Evolutionary conservation across 2,888 invertebrate species (phyloP).

Genomic region (Drosophila kokeensis): DNA sequence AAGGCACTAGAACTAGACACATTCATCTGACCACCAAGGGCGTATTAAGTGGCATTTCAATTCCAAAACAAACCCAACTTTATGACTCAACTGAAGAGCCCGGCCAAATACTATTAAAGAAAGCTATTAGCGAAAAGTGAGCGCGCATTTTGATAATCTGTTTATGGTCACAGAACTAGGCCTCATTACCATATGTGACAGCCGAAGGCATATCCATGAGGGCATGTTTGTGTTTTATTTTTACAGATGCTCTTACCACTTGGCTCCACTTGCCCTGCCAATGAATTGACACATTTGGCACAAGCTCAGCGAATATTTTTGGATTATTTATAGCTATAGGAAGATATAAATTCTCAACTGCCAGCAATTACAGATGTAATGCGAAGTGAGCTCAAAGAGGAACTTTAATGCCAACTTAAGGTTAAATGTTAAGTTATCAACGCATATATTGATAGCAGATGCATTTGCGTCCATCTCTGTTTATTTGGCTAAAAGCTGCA

Average conservation of each 20-base stretch:
- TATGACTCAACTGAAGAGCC: conserved; percentile 56
- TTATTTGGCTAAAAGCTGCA: not conserved
- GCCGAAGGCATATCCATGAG: conserved; percentile 31
- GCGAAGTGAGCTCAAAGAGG: not conserved
- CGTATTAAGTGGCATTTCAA: conserved; percentile 49
- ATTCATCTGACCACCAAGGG: conserved; percentile 40
- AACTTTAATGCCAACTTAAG: not conserved
- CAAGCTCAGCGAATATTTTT: conserved; percentile 40
- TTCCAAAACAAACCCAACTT: conserved; percentile 35
- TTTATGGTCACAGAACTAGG: conserved; percentile 74
- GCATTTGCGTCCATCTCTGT: not conserved
- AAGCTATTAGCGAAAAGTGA: conserved; percentile 61
- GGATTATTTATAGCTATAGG: conserved; percentile 16
- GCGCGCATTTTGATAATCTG: conserved; percentile 62
- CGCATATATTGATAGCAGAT: not conserved
- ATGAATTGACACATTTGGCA: conserved; percentile 71
- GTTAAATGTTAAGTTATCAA: not conserved
- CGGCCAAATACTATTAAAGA: conserved; percentile 15
- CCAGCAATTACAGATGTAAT: conserved; percentile 30
- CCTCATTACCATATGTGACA: conserved; percentile 78
- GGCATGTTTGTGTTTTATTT: conserved; percentile 17
- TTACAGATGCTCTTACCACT: conserved; percentile 64
- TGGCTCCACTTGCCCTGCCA: conserved; percentile 35
- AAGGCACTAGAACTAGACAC: conserved; percentile 14
- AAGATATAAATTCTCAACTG: conserved; percentile 23